Evolutionary conservation across 2,113 vertebrate species (phyloP), one percentile per base, ranked within the genome.

Genomic region (Labeo catla): DNA sequence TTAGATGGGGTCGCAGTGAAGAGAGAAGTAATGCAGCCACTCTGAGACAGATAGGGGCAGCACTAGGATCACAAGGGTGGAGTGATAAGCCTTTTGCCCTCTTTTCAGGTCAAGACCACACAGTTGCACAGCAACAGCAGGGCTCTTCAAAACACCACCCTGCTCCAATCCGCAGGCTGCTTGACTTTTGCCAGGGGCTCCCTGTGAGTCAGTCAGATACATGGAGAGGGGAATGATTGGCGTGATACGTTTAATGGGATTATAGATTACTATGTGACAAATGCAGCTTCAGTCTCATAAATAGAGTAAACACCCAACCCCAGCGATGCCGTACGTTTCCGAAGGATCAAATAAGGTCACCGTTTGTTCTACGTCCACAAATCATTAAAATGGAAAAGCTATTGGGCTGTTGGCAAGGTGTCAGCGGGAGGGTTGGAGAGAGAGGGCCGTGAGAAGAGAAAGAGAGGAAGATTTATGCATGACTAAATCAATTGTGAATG

Each of bases 401-500:
- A 77, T 84, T 49, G 86, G 72, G 72, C 83, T 85, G 52, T 68
- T 78, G 59, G 83, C 80, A 57, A 68, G 66, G 77, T 76, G 68
- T 83, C 68, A 89, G 86, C 47, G 52, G 80, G 78, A 76, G 7
- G 59, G 68, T 76, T 77, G 70, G 82, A 72, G 28, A 72, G 52
- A 83, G 68, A 73, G 57, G 72, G 36, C 63, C 9, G 8, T 36
- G 36, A 66, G 47, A 84, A 74, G 79, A 84, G 76, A 86, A 76
- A 80, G 57, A 70, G 80, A 83, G 61, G 23, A 84, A 86, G 79
- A 87, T 83, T 88, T 83, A 87, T 88, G 73, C 49, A 28, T 79
- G 79, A 87, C 54, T 88, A 84, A 88, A 88, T 87, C 87, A 87
- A 87, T 85, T 83, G 70, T 66, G 72, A 77, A 77, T 54, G 83